Conservation (phyloP, 2,797 vertebrate species). For the Echiichthys vipera region DNA sequence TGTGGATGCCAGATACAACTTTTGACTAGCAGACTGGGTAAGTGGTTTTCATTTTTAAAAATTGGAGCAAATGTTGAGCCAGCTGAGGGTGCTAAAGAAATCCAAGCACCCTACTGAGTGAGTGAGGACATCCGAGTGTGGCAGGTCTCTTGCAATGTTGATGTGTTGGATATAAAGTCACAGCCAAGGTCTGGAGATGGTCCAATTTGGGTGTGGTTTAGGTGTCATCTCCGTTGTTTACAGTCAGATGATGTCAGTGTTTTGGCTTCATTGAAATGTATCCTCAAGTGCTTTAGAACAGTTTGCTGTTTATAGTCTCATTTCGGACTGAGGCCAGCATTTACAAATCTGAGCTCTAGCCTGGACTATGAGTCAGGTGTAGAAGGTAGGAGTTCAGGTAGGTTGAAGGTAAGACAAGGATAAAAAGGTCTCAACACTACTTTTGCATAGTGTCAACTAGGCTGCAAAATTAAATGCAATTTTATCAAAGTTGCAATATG, state of each 20-base stretch:
- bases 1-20: not conserved
- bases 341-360: not conserved
- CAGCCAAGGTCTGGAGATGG: not conserved
- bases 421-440: too few species aligned
- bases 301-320: not conserved
- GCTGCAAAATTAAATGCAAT: too few species aligned
- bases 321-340: not conserved
- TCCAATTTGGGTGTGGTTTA: conserved; percentile 27
- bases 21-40: not conserved
- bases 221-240: conserved; percentile 5
- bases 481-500: too few species aligned
- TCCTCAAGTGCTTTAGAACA: not conserved
- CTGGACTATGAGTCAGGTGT: not conserved
- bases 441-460: too few species aligned
- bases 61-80: too few species aligned
- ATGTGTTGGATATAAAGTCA: conserved; percentile 17
- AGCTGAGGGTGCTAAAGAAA: not conserved
- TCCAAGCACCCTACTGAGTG: not conserved
- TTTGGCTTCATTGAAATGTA: conserved; percentile 26
- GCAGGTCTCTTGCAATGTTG: not conserved
- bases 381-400: not conserved
- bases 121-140: not conserved
- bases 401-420: not conserved
- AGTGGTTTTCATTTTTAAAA: not conserved
- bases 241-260: conserved; percentile 20